phyloP scores from a whole-genome alignment of 2,797 vertebrate genomes.

The Salmo trutta region DNA sequence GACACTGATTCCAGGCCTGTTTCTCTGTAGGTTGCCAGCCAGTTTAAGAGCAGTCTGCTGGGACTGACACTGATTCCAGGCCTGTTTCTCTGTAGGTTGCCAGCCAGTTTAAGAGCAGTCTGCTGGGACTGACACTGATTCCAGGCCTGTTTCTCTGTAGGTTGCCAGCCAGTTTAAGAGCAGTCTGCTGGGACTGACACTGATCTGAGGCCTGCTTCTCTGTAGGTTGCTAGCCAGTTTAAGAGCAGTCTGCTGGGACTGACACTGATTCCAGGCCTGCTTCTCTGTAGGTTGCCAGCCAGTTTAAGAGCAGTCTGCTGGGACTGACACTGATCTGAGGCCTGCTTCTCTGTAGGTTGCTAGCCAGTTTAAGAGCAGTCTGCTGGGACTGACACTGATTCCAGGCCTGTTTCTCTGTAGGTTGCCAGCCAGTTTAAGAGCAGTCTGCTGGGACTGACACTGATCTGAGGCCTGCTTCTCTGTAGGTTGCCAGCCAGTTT shows the following conservation, averaged over 20 bases:
- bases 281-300: slow-evolving; percentile 85
- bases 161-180: no score
- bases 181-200: no score
- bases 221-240: slow-evolving; percentile 88
- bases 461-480: slow-evolving; percentile 21
- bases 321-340: slow-evolving; percentile 75
- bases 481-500: slow-evolving; percentile 94
- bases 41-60: slow-evolving; percentile 49
- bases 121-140: slow-evolving; percentile 81
- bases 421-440: slow-evolving; percentile 83
- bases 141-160: no score
- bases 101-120: slow-evolving; percentile 95
- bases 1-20: not conserved
- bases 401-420: slow-evolving; percentile 61
- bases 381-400: no score
- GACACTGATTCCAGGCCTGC: slow-evolving; percentile 50
- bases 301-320: slow-evolving; percentile 94
- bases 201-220: slow-evolving; percentile 16
- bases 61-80: slow-evolving; percentile 47
- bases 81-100: slow-evolving; percentile 79
- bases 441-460: slow-evolving; percentile 46
- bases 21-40: slow-evolving; percentile 85
- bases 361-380: no score
- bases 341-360: no score
- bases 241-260: no score